Evolutionary conservation across 2,113 vertebrate species (phyloP).

Genomic region (Cynocephalus volans): DNA sequence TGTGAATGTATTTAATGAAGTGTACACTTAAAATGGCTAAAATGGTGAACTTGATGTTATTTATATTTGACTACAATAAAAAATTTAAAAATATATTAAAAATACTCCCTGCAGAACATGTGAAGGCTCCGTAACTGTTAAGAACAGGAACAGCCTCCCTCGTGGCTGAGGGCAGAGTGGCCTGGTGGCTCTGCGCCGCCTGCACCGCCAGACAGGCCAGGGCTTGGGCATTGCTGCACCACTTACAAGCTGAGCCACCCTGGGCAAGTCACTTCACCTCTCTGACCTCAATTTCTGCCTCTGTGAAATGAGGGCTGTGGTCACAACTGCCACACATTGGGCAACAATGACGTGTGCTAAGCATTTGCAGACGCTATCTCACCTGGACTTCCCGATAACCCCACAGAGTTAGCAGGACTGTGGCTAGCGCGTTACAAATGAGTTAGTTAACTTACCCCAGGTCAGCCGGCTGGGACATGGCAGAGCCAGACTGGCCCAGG

Average conservation of each 20-base stretch:
- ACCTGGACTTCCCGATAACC: neutral
- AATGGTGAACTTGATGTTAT: neutral
- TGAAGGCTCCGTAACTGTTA: neutral
- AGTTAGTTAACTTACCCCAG: neutral
- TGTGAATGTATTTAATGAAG: neutral
- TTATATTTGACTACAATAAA: neutral
- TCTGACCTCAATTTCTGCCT: neutral
- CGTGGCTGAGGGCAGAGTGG: no score
- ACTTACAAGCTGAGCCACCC: neutral
- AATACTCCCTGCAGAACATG: neutral
- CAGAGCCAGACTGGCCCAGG: neutral
- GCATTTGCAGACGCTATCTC: accelerated
- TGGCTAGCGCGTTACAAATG: neutral
- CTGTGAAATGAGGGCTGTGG: neutral
- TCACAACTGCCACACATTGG: accelerated
- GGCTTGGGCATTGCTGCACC: neutral
- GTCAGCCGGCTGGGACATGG: neutral
- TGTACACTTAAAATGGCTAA: accelerated
- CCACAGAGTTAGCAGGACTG: accelerated
- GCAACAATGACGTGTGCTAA: neutral
- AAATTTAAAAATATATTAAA: neutral
- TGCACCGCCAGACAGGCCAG: neutral
- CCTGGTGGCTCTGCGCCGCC: neutral
- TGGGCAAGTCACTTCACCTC: neutral
- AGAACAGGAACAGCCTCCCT: neutral